Percentiles rank a stretch among this genome's conserved stretches.
These are phyloP conservation scores for Huso huso DNA, from an alignment of 2,797 vertebrate genomes.

Conservation along the genomic window DNA sequence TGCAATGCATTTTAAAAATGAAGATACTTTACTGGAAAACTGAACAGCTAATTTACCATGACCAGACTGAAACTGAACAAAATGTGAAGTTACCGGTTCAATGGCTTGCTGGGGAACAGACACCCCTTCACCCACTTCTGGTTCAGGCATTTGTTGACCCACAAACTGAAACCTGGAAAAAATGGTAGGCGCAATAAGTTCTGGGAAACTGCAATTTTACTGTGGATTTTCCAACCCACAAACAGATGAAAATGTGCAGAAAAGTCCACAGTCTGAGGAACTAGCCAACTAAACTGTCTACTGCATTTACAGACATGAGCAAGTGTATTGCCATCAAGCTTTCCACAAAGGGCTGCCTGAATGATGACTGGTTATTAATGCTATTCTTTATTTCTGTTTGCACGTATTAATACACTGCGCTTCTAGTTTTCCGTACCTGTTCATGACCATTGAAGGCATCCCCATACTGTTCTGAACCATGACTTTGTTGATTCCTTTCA, in stretches of 20 bases:
- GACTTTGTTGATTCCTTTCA: conserved; percentile 98
- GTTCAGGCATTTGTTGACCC: conserved; percentile 52
- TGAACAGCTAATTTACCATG: conserved; percentile 32
- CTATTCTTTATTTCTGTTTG: too few relatives aligned
- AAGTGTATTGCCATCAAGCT: too few relatives aligned
- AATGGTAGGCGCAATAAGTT: conserved; percentile 7
- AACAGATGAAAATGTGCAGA: too few relatives aligned
- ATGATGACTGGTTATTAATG: too few relatives aligned
- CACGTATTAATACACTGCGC: too few relatives aligned
- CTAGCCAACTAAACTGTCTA: too few relatives aligned
- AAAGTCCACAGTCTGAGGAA: too few relatives aligned
- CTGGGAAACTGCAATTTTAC: background rate
- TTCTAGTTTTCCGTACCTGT: conserved; percentile 65
- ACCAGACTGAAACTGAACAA: conserved; percentile 7
- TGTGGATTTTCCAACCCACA: too few relatives aligned
- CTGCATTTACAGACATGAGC: too few relatives aligned
- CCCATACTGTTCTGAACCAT: conserved; percentile 98
- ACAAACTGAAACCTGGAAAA: conserved; percentile 71
- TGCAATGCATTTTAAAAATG: conserved; percentile 30
- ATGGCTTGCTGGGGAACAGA: conserved; percentile 69
- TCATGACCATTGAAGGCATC: conserved; percentile 86
- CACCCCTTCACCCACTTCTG: conserved; percentile 63
- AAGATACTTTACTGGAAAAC: conserved; percentile 5
- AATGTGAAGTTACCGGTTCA: conserved; percentile 67
- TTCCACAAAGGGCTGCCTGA: too few relatives aligned